Base-by-base conservation (phyloP, 1,140 invertebrate species). In the Eumaeus atala region DNA sequence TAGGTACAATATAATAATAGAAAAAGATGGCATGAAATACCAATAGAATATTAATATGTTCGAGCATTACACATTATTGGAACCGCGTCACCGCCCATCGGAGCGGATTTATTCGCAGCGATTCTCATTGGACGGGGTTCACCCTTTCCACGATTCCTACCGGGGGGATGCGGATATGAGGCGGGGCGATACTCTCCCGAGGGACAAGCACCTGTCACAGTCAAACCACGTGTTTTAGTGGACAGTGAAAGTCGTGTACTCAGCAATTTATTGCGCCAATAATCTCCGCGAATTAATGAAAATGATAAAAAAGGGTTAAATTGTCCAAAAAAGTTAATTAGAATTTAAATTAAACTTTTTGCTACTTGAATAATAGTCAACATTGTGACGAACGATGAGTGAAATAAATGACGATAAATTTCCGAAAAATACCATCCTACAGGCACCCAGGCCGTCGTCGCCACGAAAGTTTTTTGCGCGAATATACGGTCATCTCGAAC, bases 391-490 rank as follows among this genome's bases (percentile, higher is more conserved):
- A 18, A 70, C 11, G 18, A 75, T 72, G 70, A 71, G 58, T 54
- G 64, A 72, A 35, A 66, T 63, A 47, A 48, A 53, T n/a, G 51
- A 62, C 21, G 44, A 49, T 17, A 58, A 58, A 18, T 61, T 61
- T 50, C 48, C 60, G 28, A 71, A 71, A 57, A 38, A 53, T 7
- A 74, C 71, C 9, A 56, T 64, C n/a, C 65, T 84, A 48, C 69
- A 67, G 28, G 52, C 72, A 0, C 84, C 85, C 9, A 69, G 89
- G 18, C 91, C 91, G 9, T 92, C 91, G 3, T 91, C 91, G 0
- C 92, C 91, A 11, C 75, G 91, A 33, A 89, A 90, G 64, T 93
- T 93, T 73, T 93, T 93, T 62, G 90, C 91, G 7, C 81, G 91
- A 33, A 75, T 93, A 10, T 93, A 92, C 52, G 92, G 91, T 0